Evolutionary conservation across 2,113 vertebrate genomes (phyloP).

Genomic region (Pelmatolapia mariae): DNA sequence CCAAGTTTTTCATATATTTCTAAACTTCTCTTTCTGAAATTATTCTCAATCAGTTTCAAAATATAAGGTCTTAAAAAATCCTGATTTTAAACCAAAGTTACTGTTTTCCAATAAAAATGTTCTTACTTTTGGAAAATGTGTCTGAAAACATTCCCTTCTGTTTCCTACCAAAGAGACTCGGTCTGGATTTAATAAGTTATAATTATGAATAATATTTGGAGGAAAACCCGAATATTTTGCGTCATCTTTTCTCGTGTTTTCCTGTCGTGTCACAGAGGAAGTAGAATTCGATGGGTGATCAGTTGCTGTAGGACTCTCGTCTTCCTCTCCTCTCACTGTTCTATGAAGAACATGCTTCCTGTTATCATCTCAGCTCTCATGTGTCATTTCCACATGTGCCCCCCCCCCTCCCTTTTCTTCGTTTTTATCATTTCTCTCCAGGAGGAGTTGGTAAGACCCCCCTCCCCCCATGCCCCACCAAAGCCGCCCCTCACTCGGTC

Average conservation of each 20-base stretch:
- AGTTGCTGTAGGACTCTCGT: neutral
- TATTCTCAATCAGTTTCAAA: neutral
- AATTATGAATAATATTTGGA: neutral
- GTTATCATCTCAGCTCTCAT: neutral
- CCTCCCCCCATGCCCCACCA: neutral
- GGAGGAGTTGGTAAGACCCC: constrained; percentile 66
- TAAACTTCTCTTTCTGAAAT: neutral
- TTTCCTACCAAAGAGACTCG: neutral
- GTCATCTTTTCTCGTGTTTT: neutral
- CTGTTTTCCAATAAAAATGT: neutral
- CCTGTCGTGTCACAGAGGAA: neutral
- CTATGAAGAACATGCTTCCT: neutral
- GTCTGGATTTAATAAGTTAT: neutral
- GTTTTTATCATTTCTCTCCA: constrained; percentile 6
- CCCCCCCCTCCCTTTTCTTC: neutral
- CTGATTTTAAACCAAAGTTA: neutral
- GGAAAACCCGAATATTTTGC: neutral
- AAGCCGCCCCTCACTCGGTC: neutral
- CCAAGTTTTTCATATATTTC: neutral
- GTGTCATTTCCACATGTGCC: neutral
- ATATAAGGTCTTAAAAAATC: rapidly evolving
- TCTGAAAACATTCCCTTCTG: neutral
- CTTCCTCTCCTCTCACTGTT: neutral
- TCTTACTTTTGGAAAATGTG: neutral
- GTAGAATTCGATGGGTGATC: neutral